These are phyloP conservation scores for Spheniscus humboldti DNA, from an alignment of 2,797 vertebrate genomes.

Conservation along the genomic window DNA sequence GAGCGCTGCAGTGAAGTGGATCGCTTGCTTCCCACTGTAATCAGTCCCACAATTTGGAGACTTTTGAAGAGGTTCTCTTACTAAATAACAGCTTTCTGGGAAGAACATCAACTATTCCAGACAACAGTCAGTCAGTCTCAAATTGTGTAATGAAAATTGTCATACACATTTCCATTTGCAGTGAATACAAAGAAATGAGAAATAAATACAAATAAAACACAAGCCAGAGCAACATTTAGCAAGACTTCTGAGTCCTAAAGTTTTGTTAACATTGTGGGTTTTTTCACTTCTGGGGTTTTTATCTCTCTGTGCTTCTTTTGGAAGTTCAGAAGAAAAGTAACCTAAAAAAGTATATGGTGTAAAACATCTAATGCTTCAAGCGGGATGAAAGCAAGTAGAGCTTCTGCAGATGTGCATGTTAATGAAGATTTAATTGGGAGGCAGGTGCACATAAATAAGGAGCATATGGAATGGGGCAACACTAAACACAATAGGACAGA, in stretches of 20 bases:
- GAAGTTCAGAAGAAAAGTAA: not conserved
- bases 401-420: not conserved
- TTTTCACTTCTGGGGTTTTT: not conserved
- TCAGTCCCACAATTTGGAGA: not conserved
- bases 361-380: not conserved
- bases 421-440: conserved; percentile 21
- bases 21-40: not conserved
- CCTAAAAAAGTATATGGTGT: not conserved
- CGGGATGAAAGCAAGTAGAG: not conserved
- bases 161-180: not conserved
- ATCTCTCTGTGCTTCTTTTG: not conserved
- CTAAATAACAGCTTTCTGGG: not conserved
- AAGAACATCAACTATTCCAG: not conserved
- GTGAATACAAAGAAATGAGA: not conserved
- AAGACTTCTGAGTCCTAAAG: not conserved
- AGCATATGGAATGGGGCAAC: not conserved
- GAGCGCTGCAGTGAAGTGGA: not conserved
- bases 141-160: not conserved
- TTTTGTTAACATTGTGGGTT: not conserved
- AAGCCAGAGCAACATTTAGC: not conserved
- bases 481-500: not conserved
- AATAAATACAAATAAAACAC: not conserved
- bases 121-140: not conserved
- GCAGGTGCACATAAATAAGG: conserved; percentile 1
- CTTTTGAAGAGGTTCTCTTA: not conserved